A percentile compares a stretch with the other conserved stretches of the same genome.
phyloP scores from a whole-genome alignment of 2,888 invertebrate species.

The Clanis bilineata region DNA sequence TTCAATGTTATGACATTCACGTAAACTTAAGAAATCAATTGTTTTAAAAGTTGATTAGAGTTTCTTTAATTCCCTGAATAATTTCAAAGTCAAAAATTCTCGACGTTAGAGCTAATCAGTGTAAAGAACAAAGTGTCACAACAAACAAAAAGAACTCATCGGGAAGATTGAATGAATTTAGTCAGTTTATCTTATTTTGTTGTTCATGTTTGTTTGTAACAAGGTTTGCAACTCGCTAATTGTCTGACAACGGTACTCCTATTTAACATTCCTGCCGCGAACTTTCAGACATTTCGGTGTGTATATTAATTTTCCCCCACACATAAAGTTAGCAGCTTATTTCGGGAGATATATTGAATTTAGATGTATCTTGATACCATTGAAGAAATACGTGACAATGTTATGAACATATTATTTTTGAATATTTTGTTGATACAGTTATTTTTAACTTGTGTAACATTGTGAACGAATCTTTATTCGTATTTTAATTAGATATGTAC shows the following conservation, averaged over 20 bases:
- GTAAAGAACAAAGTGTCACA: background rate
- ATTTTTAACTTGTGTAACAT: too few relatives aligned
- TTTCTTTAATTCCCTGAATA: background rate
- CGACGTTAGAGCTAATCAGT: background rate
- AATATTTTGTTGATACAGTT: too few relatives aligned
- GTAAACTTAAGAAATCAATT: too few relatives aligned
- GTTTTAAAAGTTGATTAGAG: too few relatives aligned
- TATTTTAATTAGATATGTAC: too few relatives aligned
- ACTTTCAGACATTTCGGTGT: constrained; percentile 23
- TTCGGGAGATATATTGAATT: constrained; percentile 19
- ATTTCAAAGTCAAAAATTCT: background rate
- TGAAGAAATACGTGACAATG: background rate
- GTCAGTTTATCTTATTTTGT: constrained; percentile 16
- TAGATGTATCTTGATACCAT: background rate
- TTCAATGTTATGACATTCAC: too few relatives aligned
- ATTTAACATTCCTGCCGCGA: constrained; percentile 24
- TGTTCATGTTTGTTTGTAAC: constrained; percentile 19
- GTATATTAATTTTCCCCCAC: constrained; percentile 10
- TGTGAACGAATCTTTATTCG: too few relatives aligned
- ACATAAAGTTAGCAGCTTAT: constrained; percentile 12
- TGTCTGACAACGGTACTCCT: constrained; percentile 25
- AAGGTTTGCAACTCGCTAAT: constrained; percentile 24
- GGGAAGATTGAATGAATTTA: constrained; percentile 8
- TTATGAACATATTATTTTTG: too few relatives aligned
- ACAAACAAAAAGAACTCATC: background rate